Percentiles rank a stretch among this genome's conserved stretches.
phyloP scores from a whole-genome alignment of 1,140 invertebrate species.

The Ceratina australensis region DNA sequence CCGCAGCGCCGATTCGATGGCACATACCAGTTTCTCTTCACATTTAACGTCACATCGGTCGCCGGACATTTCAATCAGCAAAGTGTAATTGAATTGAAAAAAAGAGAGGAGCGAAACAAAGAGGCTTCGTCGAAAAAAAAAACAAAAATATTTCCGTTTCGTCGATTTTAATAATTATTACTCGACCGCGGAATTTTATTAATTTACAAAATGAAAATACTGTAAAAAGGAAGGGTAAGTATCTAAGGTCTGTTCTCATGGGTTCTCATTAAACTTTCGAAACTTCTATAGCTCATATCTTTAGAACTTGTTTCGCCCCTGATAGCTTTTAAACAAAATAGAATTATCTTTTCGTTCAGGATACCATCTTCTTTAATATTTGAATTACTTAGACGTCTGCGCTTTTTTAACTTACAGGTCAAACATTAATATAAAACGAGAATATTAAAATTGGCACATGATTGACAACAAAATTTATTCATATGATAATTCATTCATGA shows the following conservation, averaged over 20 bases:
- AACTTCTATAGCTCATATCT: not conserved
- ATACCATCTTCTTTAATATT: not conserved
- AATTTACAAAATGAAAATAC: not conserved
- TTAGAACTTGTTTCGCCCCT: not conserved
- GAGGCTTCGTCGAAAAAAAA: too few relatives aligned
- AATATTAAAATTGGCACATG: too few relatives aligned
- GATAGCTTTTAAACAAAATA: slow-evolving; percentile 5
- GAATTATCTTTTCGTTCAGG: not conserved
- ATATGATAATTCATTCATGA: too few relatives aligned
- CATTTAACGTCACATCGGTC: not conserved
- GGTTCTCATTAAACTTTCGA: not conserved
- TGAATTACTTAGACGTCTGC: too few relatives aligned
- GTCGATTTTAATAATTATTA: too few relatives aligned
- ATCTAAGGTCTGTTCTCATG: not conserved
- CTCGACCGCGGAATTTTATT: not conserved
- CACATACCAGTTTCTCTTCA: not conserved
- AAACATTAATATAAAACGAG: too few relatives aligned
- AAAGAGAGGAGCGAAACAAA: too few relatives aligned
- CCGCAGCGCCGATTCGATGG: too few relatives aligned
- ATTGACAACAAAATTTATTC: too few relatives aligned
- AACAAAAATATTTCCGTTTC: too few relatives aligned
- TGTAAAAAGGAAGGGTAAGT: not conserved
- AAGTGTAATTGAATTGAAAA: slow-evolving; percentile 1
- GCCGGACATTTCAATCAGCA: not conserved
- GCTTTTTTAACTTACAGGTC: too few relatives aligned